Evolutionary conservation across 1,140 invertebrate genomes (phyloP).

Genomic region (Drosophila tristis): DNA sequence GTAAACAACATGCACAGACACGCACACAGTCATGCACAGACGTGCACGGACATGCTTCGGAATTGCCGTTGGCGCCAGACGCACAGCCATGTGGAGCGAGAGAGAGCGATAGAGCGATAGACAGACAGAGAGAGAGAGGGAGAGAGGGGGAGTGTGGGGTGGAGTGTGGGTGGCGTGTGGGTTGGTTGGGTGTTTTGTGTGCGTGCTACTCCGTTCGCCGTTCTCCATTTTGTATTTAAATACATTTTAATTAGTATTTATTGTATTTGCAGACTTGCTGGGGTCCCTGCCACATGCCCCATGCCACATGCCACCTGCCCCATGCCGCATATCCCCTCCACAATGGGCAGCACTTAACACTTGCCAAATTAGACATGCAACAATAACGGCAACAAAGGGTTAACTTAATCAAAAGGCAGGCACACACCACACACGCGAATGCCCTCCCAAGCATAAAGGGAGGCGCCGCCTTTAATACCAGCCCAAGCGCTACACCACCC

Average conservation of each 20-base stretch:
- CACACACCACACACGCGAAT: slow-evolving; percentile 1
- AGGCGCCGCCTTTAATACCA: neutral
- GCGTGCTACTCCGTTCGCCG: slow-evolving; percentile 17
- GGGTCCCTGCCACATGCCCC: neutral
- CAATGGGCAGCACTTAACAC: slow-evolving; percentile 51
- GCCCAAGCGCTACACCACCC: neutral
- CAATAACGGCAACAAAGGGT: slow-evolving; percentile 57
- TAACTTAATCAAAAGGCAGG: slow-evolving; percentile 63
- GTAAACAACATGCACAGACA: slow-evolving; percentile 57
- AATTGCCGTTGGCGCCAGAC: slow-evolving; percentile 35
- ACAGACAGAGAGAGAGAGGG: neutral
- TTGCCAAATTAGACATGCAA: slow-evolving; percentile 80
- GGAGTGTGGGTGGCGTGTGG: neutral
- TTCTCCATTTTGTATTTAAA: slow-evolving; percentile 70
- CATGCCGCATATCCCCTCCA: neutral
- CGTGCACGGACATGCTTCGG: neutral
- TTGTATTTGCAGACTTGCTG: slow-evolving; percentile 64
- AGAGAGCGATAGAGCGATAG: too few species aligned
- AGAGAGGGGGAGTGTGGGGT: neutral
- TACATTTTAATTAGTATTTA: slow-evolving; percentile 81
- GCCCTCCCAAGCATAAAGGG: slow-evolving; percentile 4
- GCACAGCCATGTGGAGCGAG: neutral
- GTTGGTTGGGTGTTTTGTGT: neutral
- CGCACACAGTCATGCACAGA: slow-evolving; percentile 5
- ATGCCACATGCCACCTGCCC: neutral